These are phyloP conservation scores for Drosophila ironensis DNA, from an alignment of 1,140 invertebrate species.

Conservation along the genomic window DNA sequence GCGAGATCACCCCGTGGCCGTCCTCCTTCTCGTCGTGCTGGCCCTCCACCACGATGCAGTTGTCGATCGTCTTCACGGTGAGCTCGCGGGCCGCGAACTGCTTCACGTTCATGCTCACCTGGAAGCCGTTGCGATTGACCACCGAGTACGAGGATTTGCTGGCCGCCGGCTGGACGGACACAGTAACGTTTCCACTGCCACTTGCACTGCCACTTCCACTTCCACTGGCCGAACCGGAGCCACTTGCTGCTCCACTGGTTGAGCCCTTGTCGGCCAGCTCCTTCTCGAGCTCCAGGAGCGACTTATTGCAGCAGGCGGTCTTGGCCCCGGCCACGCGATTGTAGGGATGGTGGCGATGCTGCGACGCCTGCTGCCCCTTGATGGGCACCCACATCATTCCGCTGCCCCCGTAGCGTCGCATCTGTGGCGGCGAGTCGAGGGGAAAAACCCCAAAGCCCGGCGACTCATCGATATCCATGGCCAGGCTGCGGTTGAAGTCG, in stretches of 20 bases:
- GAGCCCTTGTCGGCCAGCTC: constrained; percentile 54
- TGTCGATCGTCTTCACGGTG: constrained; percentile 88
- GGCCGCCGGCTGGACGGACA: constrained; percentile 6
- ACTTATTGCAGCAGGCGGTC: constrained; percentile 71
- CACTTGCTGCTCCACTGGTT: neutral
- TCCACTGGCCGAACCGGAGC: neutral
- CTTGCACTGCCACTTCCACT: neutral
- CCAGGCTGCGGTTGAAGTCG: constrained; percentile 69
- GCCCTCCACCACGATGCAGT: constrained; percentile 86
- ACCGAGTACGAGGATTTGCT: constrained; percentile 69
- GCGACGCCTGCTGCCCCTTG: constrained; percentile 38
- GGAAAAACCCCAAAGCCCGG: constrained; percentile 74
- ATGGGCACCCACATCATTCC: constrained; percentile 66
- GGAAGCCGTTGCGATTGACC: constrained; percentile 82
- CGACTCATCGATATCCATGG: constrained; percentile 72
- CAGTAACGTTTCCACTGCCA: neutral
- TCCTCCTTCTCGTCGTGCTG: constrained; percentile 88
- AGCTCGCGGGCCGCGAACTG: constrained; percentile 90
- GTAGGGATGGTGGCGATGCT: constrained; percentile 76
- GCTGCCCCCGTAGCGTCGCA: constrained; percentile 45
- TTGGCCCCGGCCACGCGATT: constrained; percentile 65
- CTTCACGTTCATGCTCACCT: constrained; percentile 87
- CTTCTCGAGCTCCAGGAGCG: constrained; percentile 66
- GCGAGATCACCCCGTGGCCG: constrained; percentile 85
- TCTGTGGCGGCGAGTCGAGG: constrained; percentile 49